Conservation (phyloP, 2,888 invertebrate genomes). For the Trachelus tabidus region DNA sequence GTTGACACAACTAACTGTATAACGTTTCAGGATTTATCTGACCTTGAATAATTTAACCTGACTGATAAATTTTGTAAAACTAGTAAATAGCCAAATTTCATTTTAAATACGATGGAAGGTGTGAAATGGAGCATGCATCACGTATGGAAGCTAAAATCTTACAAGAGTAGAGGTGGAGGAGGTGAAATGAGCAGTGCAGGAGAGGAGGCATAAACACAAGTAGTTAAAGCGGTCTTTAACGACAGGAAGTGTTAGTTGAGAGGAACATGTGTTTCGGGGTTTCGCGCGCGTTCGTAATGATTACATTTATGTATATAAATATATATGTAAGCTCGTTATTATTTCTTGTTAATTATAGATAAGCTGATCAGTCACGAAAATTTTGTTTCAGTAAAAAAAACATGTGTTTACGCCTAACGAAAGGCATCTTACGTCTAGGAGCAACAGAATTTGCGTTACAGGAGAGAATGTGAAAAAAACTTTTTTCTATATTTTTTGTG, state of each 20-base stretch:
- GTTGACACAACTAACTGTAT: not conserved
- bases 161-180: constrained; percentile 18
- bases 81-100: not conserved
- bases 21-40: not conserved
- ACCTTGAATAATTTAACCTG: not conserved
- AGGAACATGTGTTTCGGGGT: constrained; percentile 58
- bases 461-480: not conserved
- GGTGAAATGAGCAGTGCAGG: constrained; percentile 15
- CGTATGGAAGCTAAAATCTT: not conserved
- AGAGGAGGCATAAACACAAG: constrained; percentile 44
- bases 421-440: not conserved
- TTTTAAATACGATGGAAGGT: not conserved
- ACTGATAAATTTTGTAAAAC: not conserved
- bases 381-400: not conserved
- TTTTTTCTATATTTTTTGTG: not conserved
- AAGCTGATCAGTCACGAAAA: not conserved
- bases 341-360: constrained; percentile 42
- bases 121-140: not conserved
- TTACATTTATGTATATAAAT: constrained; percentile 34
- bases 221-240: constrained; percentile 59
- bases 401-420: not conserved
- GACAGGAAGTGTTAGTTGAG: constrained; percentile 61
- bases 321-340: constrained; percentile 47
- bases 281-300: constrained; percentile 56
- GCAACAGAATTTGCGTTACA: not conserved